Percentiles rank a stretch among this genome's conserved stretches.
Evolutionary conservation across 2,888 invertebrate genomes (phyloP).

Genomic region (Phragmatobia fuliginosa): DNA sequence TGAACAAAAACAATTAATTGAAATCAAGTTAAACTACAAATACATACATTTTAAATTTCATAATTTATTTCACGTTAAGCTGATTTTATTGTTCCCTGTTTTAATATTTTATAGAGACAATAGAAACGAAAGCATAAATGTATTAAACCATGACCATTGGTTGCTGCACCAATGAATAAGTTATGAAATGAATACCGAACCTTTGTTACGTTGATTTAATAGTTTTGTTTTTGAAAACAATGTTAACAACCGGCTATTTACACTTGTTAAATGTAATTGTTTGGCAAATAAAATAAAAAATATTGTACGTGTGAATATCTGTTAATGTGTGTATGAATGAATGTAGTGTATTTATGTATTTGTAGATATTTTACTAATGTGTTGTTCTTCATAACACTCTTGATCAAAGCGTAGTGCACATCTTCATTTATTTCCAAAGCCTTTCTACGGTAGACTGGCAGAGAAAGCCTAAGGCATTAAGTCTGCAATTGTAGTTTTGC

Average conservation of each 20-base stretch:
- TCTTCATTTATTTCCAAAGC: no score
- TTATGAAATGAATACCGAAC: neutral
- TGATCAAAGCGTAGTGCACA: no score
- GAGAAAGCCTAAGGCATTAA: no score
- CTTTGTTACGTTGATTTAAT: neutral
- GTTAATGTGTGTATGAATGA: no score
- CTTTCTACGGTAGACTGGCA: no score
- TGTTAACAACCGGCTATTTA: neutral
- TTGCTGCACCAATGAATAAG: slow-evolving; percentile 8
- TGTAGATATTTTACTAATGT: no score
- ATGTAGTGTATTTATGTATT: no score
- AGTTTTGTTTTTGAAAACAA: neutral
- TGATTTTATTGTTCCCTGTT: slow-evolving; percentile 1
- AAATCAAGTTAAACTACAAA: slow-evolving; percentile 5
- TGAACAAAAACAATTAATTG: slow-evolving; percentile 34
- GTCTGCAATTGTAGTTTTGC: no score
- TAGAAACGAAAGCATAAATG: neutral
- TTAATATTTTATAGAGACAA: slow-evolving; percentile 9
- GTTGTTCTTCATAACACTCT: no score
- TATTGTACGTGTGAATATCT: no score
- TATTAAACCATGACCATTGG: neutral
- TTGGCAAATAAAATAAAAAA: no score
- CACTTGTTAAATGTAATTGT: neutral
- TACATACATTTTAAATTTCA: neutral
- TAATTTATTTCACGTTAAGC: neutral